Base-by-base conservation (phyloP, 2,113 vertebrate genomes). In the Zosterops hypoxanthus region DNA sequence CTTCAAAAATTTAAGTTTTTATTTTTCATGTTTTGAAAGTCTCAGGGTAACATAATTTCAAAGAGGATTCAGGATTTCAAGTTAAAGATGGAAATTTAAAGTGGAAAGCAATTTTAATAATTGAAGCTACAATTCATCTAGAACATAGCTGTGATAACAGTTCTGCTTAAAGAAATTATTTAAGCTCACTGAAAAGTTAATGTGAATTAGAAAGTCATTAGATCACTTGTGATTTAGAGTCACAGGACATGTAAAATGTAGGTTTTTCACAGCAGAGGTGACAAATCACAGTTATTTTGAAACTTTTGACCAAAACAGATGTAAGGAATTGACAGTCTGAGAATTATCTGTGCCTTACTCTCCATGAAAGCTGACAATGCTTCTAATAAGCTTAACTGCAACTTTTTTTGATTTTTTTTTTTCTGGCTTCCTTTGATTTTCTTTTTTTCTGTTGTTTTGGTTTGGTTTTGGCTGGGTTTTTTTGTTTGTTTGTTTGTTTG, bases 391-490 rank as follows among this genome's bases (percentile, higher is more conserved):
- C 26, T 55, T 23, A 29, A 23, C 28, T 49, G 29, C 13, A 2
- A 1, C 6, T 63, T 46, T n/a, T 3, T 25, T 50, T 41, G 5
- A n/a, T n/a, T 61, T 82, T 69, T 12, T 22, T 6, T 9, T 2
- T 2, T 47, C 7, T 22, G 3, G n/a, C n/a, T n/a, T n/a, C n/a
- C n/a, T n/a, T 50, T 41, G 5, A n/a, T n/a, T 61, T 82, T 69
- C 52, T 12, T 22, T 6, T 9, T 2, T 2, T 47, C 7, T 22
- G 3, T 15, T 9, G 12, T 5, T 26, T 28, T 34, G 2, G 9
- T 41, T 34, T 36, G 8, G 9, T 52, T 65, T 34, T 11, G 5
- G 8, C 14, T 47, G 39, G 39, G 11, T 39, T 39, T 39, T 39
- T 39, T 39, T 39, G 36, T 39, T 39, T 39, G 36, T 39, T 39